These are phyloP conservation scores for Phasia obesa DNA, from an alignment of 2,888 invertebrate species.

Conservation along the genomic window DNA sequence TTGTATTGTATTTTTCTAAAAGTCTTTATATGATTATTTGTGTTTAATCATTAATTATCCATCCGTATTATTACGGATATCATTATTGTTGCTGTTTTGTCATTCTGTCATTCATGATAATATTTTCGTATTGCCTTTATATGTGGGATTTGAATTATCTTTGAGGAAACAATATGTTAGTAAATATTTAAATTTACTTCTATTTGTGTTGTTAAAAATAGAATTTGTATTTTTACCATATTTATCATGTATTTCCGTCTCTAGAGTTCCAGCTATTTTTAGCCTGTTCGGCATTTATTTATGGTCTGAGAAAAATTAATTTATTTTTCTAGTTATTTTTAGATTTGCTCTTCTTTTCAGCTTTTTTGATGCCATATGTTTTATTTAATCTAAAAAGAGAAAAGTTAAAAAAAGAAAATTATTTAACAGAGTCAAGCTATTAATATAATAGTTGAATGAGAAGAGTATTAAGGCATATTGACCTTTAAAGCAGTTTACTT, in stretches of 20 bases:
- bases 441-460: too few species aligned
- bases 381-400: constrained; percentile 5
- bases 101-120: constrained; percentile 27
- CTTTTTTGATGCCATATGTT: constrained; percentile 1
- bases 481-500: too few species aligned
- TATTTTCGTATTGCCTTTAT: constrained; percentile 22
- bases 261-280: background rate
- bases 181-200: background rate
- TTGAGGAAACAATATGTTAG: background rate
- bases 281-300: background rate
- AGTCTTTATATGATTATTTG: background rate
- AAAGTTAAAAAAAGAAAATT: background rate
- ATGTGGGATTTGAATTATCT: background rate
- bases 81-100: background rate
- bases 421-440: too few species aligned
- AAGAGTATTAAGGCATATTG: too few species aligned
- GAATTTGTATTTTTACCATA: background rate
- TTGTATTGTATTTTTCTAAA: too few species aligned
- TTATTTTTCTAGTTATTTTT: background rate
- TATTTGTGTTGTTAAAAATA: background rate
- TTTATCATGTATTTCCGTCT: background rate
- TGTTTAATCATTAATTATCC: background rate
- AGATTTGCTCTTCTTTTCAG: background rate
- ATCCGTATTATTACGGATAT: too few species aligned
- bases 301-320: too few species aligned